phyloP scores from a whole-genome alignment of 2,797 vertebrate genomes.

The Spheniscus humboldti region DNA sequence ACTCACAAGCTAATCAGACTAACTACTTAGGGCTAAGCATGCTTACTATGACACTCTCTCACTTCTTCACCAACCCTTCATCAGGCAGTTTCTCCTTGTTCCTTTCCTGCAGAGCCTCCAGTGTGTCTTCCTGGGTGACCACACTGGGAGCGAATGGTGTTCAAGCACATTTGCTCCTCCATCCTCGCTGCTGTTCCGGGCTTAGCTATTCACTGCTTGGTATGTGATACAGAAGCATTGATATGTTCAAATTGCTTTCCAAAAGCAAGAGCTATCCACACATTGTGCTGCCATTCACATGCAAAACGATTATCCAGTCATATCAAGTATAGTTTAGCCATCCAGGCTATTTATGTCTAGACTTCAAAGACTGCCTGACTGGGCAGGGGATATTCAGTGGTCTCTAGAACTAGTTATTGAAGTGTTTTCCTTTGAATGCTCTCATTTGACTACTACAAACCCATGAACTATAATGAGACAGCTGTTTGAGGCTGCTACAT shows the following conservation, averaged over 20 bases:
- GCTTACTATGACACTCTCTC: background rate
- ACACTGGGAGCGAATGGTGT: background rate
- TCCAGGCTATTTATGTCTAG: constrained; percentile 3
- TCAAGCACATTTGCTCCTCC: background rate
- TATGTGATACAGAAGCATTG: background rate
- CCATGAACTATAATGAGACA: background rate
- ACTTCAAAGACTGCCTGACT: background rate
- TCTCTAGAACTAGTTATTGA: constrained; percentile 28
- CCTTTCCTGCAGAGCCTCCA: background rate
- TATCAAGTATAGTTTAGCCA: background rate
- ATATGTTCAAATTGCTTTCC: background rate
- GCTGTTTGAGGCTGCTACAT: background rate
- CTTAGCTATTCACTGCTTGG: background rate
- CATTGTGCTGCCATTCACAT: background rate
- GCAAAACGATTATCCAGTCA: background rate
- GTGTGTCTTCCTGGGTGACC: background rate
- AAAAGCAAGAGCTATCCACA: background rate
- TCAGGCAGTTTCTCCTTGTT: background rate
- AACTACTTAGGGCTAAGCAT: background rate
- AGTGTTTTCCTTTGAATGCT: background rate
- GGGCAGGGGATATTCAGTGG: background rate
- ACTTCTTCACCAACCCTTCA: background rate
- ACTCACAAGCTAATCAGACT: background rate
- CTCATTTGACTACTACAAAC: background rate
- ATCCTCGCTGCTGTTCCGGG: background rate